Base-by-base conservation (phyloP, 2,888 invertebrate species). In the Eilema sororculum region DNA sequence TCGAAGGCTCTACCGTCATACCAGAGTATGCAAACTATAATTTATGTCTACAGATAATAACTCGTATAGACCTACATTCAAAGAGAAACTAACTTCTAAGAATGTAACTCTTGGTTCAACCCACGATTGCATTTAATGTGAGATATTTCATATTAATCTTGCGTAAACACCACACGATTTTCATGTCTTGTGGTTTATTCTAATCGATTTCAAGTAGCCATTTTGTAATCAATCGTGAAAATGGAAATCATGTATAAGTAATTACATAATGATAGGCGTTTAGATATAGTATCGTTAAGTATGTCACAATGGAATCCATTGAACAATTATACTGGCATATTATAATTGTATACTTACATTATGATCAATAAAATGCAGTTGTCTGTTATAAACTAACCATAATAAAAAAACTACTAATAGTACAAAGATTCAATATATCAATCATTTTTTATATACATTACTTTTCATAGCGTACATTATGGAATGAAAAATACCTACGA, bases 141-240 rank as follows among this genome's bases (percentile, higher is more conserved):
- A 67, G 9, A 58, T 72, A 72, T 46, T 76, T 71, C 62, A 64
- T 9, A 9, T 62, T 68, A 75, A 65, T 69, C 59, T 69, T 61
- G 61, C 46, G 61, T 71, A 71, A 71, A 73, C 61, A 80, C 83
- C 87, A 86, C 89, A 83, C 89, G 76, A 80, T 87, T 83, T 80
- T 76, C 83, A 79, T 88, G 89, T 88, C 70, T 67, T 84, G 86
- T 76, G 87, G 87, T 87, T 87, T 85, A 75, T 75, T 73, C 72
- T 69, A 74, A 60, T 64, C 56, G 37, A 73, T 65, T 74, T 69
- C 71, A 68, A 65, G 64, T 61, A 63, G 65, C 13, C 20, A 64
- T 71, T 62, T 70, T 60, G 70, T 72, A 77, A 76, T 71, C n/a
- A 67, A 70, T 76, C 65, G 68, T 73, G 71, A 73, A 78, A 73